Percentiles rank a stretch among this genome's conserved stretches.
These are phyloP conservation scores for Protodeltote pygarga DNA, from an alignment of 2,888 invertebrate genomes.

Conservation along the genomic window DNA sequence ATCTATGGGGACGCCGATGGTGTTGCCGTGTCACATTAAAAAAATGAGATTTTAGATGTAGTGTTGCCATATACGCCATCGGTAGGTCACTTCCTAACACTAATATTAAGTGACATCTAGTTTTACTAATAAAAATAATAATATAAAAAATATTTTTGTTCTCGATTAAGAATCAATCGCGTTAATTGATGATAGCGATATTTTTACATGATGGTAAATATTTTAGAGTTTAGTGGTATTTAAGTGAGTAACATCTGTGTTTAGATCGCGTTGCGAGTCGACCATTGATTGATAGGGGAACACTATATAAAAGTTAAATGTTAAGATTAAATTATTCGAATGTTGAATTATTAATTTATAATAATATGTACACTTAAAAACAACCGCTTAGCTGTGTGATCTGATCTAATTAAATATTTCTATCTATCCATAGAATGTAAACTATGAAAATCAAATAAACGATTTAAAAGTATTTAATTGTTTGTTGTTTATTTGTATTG, in stretches of 20 bases:
- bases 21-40: conserved; percentile 61
- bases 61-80: conserved; percentile 71
- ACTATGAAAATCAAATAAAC: conserved; percentile 84
- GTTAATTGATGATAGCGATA: conserved; percentile 82
- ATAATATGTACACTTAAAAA: conserved; percentile 78
- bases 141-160: conserved; percentile 79
- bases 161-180: conserved; percentile 77
- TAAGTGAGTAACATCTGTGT: conserved; percentile 73
- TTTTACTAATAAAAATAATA: conserved; percentile 81
- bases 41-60: conserved; percentile 63
- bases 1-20: conserved; percentile 60
- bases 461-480: conserved; percentile 75
- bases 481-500: conserved; percentile 70
- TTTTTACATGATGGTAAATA: conserved; percentile 77
- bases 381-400: conserved; percentile 85
- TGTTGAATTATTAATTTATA: conserved; percentile 83
- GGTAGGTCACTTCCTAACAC: conserved; percentile 76
- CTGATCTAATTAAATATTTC: conserved; percentile 82
- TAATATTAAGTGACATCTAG: conserved; percentile 76
- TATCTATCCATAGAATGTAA: conserved; percentile 84
- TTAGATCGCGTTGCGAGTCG: conserved; percentile 61
- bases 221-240: conserved; percentile 68
- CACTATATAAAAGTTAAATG: conserved; percentile 81
- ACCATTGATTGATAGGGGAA: conserved; percentile 77
- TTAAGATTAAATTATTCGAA: conserved; percentile 83